Conservation (phyloP, 2,888 invertebrate genomes). For the Baronia brevicornis region DNA sequence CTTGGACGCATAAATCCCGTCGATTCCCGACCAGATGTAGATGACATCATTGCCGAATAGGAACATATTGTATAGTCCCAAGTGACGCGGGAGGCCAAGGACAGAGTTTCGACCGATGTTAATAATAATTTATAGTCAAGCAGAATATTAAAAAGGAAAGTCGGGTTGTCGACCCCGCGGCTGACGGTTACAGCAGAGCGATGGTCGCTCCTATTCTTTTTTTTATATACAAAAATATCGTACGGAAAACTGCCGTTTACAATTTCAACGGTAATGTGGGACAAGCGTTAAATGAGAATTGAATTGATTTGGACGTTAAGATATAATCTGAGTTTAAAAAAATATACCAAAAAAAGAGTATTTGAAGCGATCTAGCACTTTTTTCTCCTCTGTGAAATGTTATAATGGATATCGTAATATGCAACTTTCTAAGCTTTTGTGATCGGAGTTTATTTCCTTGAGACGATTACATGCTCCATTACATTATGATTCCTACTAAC, state of each 20-base stretch:
- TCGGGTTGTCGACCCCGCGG: conserved; percentile 52
- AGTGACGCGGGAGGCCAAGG: conserved; percentile 49
- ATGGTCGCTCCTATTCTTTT: conserved; percentile 47
- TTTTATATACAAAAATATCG: conserved; percentile 48
- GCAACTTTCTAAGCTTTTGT: conserved; percentile 46
- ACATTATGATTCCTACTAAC: conserved; percentile 1
- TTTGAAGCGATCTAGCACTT: conserved; percentile 29
- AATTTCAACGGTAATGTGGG: conserved; percentile 31
- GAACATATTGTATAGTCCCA: conserved; percentile 28
- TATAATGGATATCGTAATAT: conserved; percentile 36
- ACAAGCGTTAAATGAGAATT: conserved; percentile 28
- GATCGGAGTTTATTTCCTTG: conserved; percentile 22
- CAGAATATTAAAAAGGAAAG: conserved; percentile 64
- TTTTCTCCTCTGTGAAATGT: conserved; percentile 29
- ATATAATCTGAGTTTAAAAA: conserved; percentile 27
- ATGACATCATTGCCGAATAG: conserved; percentile 58
- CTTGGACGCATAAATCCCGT: conserved; percentile 61
- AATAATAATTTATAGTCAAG: conserved; percentile 32
- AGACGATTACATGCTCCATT: conserved; percentile 19
- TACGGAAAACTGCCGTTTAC: conserved; percentile 36
- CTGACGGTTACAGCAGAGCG: conserved; percentile 43
- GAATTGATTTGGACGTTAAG: conserved; percentile 21
- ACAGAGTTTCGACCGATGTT: conserved; percentile 46
- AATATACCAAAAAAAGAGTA: conserved; percentile 33
- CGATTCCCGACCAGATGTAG: conserved; percentile 44